Conservation (phyloP, 1,140 invertebrate species). For the Hylaeus anthracinus region DNA sequence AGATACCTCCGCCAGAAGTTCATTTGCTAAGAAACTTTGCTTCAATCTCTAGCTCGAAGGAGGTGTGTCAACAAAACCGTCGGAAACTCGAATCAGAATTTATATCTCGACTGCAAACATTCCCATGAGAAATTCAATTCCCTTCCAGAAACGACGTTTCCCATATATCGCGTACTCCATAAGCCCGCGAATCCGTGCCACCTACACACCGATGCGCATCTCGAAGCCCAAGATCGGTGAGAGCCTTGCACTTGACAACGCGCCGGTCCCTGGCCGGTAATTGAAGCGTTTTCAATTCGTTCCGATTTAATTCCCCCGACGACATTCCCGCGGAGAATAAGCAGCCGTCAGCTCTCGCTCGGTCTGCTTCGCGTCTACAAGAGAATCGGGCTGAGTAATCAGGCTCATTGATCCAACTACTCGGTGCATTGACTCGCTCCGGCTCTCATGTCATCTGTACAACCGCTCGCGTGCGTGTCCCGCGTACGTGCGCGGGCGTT, state of each 20-base stretch:
- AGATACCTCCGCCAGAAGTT: too few species aligned
- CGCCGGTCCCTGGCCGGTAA: constrained; percentile 13
- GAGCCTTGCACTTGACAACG: constrained; percentile 33
- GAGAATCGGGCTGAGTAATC: constrained; percentile 49
- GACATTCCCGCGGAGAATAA: constrained; percentile 17
- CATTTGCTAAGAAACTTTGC: too few species aligned
- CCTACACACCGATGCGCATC: not conserved
- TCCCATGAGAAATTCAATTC: not conserved
- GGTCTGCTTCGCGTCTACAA: constrained; percentile 46
- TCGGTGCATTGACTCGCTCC: constrained; percentile 46
- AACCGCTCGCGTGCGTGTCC: not conserved
- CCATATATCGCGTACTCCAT: too few species aligned
- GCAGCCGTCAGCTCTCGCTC: constrained; percentile 1
- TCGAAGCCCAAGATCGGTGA: not conserved
- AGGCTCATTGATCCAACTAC: constrained; percentile 52
- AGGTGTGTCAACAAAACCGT: too few species aligned
- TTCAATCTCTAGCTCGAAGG: too few species aligned
- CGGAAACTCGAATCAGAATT: too few species aligned
- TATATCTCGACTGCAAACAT: not conserved
- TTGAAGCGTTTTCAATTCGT: constrained; percentile 44
- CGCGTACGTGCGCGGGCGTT: too few species aligned
- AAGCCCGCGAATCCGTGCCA: not conserved
- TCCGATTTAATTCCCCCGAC: constrained; percentile 31
- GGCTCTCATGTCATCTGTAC: not conserved
- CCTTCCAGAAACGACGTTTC: not conserved